Conservation (phyloP, 2,797 vertebrate genomes). For the Gymnothorax javanicus region DNA sequence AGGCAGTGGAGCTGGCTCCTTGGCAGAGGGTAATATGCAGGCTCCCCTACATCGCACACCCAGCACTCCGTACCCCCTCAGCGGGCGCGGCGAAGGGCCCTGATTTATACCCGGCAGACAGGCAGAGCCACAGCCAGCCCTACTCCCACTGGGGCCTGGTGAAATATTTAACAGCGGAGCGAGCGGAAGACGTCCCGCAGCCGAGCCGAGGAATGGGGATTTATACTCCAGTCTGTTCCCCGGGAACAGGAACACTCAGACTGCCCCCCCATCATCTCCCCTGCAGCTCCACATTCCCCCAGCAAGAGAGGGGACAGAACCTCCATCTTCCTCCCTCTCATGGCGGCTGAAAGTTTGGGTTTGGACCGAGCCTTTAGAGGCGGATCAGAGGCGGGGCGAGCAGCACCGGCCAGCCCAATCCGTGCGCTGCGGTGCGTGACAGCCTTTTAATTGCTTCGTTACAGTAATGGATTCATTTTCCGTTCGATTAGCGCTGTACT, state of each 20-base stretch:
- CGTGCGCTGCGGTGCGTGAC: slow-evolving; percentile 46
- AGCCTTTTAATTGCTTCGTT: slow-evolving; percentile 58
- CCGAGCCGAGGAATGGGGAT: slow-evolving; percentile 27
- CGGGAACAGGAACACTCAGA: slow-evolving; percentile 13
- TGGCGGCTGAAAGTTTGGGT: background rate
- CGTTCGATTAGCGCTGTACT: slow-evolving; percentile 53
- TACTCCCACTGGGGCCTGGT: slow-evolving; percentile 46
- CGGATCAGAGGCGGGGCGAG: slow-evolving; percentile 24
- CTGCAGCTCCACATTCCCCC: background rate
- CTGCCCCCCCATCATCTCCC: background rate
- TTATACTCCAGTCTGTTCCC: slow-evolving; percentile 1
- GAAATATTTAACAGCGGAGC: slow-evolving; percentile 49
- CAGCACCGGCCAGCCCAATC: slow-evolving; percentile 39
- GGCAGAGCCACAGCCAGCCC: slow-evolving; percentile 52
- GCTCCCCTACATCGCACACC: background rate
- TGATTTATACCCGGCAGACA: slow-evolving; percentile 57
- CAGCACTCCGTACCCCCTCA: background rate
- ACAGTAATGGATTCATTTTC: slow-evolving; percentile 57
- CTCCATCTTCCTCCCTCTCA: background rate
- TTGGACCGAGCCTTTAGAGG: background rate
- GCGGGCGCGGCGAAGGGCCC: background rate
- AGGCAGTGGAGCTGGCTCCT: slow-evolving; percentile 41
- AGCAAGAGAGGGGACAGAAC: background rate
- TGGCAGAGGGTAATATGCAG: slow-evolving; percentile 7
- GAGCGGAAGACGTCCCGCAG: slow-evolving; percentile 45